Conservation (phyloP, 2,888 invertebrate species). For the Eucera pruinosa region DNA sequence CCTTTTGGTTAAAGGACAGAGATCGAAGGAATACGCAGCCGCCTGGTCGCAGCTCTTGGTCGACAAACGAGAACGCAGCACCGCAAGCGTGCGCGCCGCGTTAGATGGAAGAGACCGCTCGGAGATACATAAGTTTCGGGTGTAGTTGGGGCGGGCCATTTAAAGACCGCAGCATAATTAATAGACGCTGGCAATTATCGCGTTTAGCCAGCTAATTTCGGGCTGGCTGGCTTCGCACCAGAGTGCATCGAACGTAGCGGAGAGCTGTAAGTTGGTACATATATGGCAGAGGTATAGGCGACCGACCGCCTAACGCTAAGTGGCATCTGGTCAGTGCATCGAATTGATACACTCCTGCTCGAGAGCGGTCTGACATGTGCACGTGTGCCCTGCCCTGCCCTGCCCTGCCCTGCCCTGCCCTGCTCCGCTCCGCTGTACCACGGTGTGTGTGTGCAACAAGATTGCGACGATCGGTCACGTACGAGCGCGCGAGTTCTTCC, state of each 20-base stretch:
- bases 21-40: background rate
- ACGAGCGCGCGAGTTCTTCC: background rate
- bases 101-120: background rate
- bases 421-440: too few species aligned
- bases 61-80: background rate
- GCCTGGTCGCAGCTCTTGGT: too few species aligned
- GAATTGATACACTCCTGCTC: constrained; percentile 61
- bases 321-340: constrained; percentile 59
- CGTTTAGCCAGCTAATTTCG: constrained; percentile 63
- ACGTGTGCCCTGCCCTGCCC: too few species aligned
- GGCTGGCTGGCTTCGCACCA: constrained; percentile 25
- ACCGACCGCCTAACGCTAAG: constrained; percentile 52
- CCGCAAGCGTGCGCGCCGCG: background rate
- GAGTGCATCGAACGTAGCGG: constrained; percentile 32
- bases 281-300: constrained; percentile 14
- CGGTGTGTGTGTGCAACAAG: background rate
- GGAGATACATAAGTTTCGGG: constrained; percentile 27
- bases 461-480: constrained; percentile 18
- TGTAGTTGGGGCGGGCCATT: constrained; percentile 12
- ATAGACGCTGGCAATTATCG: constrained; percentile 67
- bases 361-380: constrained; percentile 17
- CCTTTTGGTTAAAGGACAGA: too few species aligned
- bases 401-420: too few species aligned
- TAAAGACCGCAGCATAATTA: constrained; percentile 59
- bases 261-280: constrained; percentile 11